Evolutionary conservation across 1,140 invertebrate genomes (phyloP), one percentile per base, ranked within the genome.

Genomic region (Telenomus remus): DNA sequence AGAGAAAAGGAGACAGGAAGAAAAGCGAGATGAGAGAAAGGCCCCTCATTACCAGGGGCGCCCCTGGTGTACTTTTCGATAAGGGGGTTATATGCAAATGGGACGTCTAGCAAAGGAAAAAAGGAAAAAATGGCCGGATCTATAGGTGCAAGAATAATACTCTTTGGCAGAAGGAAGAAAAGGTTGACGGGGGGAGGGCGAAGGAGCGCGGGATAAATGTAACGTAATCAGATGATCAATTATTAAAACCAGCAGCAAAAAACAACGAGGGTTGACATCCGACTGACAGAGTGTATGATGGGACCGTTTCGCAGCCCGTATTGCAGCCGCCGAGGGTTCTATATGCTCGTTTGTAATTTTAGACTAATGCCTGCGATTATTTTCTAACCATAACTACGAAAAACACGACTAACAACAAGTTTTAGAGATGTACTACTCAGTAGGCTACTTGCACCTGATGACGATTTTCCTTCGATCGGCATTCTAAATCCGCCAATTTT

Each of bases 201-300:
- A 64, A 71, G 74, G 65, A 74, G 71, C 56, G 54, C 70, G 81
- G 80, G 83, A 82, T 85, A 75, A 85, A 86, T 85, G 83, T 85
- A 86, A 85, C 84, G 83, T 86, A 87, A 86, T 86, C 86, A 86
- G 84, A 87, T 87, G 85, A 87, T 86, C 85, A 87, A 87, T 87
- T 87, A 87, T 87, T 86, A 85, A 87, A 84, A 82, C 74, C 78
- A 66, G 80, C 2, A 79, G 81, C 82, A 84, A 87, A 87, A 86
- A 86, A 86, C 82, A 86, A 86, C 83, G 83, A 85, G 85, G 85
- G 86, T 86, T 87, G 86, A 87, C 86, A 85, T 84, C 79, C 81
- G 80, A 83, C 79, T 83, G 82, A 85, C 84, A 83, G 19, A 27
- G 64, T 56, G 66, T 69, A 68, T 64, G 71, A 72, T 65, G 76